A percentile compares a stretch with the other conserved stretches of the same genome.
These are phyloP conservation scores for Mus minutoides DNA, from an alignment of 2,797 vertebrate species.

Conservation along the genomic window DNA sequence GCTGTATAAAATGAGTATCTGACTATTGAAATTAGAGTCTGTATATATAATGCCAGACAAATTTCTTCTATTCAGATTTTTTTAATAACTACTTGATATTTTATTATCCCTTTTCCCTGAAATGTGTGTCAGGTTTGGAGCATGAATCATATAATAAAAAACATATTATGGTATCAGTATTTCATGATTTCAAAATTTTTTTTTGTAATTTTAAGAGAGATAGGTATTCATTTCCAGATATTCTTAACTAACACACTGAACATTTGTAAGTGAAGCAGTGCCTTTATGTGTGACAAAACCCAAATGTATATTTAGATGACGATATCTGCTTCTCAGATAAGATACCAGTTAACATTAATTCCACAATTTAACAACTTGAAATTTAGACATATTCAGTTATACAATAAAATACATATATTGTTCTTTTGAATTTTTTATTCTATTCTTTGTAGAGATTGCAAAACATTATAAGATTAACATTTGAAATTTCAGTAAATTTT, in stretches of 20 bases:
- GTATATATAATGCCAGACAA: not conserved
- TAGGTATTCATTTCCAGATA: not conserved
- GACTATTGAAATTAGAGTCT: slow-evolving; percentile 40
- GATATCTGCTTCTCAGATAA: not conserved
- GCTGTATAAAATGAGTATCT: not conserved
- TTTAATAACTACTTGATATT: slow-evolving; percentile 37
- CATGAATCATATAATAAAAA: slow-evolving; percentile 62
- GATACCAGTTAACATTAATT: not conserved
- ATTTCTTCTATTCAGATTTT: not conserved
- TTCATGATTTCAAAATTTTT: not conserved
- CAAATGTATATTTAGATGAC: not conserved
- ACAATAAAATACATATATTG: not conserved
- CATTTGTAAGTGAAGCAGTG: not conserved
- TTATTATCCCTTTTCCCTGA: slow-evolving; percentile 22
- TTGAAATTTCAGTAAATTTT: not conserved
- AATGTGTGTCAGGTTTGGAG: not conserved
- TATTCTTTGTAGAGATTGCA: not conserved
- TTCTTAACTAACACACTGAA: not conserved
- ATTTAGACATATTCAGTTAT: not conserved
- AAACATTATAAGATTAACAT: not conserved
- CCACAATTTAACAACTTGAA: not conserved
- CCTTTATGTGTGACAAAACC: not conserved
- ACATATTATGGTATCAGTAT: not conserved
- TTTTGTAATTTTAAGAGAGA: not conserved
- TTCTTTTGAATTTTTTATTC: accelerated